Conservation (phyloP, 2,797 vertebrate species). For the Sylvia borin region DNA sequence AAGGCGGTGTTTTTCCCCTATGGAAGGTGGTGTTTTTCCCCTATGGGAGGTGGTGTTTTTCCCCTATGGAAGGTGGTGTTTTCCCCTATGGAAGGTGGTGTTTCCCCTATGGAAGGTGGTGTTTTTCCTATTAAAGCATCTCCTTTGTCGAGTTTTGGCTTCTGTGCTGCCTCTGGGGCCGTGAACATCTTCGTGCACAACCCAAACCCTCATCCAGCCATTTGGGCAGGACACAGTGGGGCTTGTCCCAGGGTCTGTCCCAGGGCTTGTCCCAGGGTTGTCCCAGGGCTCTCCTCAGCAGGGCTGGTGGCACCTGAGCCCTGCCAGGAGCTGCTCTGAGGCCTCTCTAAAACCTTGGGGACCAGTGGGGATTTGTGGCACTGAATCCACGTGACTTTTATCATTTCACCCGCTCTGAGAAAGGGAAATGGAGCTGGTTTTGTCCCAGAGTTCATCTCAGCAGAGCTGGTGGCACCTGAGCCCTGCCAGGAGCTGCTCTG, state of each 20-base stretch:
- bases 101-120: background rate
- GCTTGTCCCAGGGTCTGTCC: background rate
- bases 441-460: background rate
- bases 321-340: background rate
- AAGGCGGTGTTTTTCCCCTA: accelerated
- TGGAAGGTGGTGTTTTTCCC: accelerated
- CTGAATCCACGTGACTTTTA: background rate
- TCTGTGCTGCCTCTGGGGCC: background rate
- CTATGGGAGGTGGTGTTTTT: background rate
- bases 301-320: background rate
- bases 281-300: background rate
- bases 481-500: background rate
- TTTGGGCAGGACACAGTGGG: accelerated
- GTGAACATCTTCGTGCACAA: accelerated
- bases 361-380: background rate
- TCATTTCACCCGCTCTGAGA: background rate
- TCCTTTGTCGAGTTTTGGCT: background rate
- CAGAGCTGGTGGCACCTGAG: background rate
- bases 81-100: accelerated
- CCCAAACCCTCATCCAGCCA: background rate
- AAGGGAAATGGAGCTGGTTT: background rate
- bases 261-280: background rate
- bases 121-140: background rate
- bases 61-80: accelerated
- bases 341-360: background rate